These are phyloP conservation scores for Meda fulgida DNA, from an alignment of 2,797 vertebrate species.

Conservation along the genomic window DNA sequence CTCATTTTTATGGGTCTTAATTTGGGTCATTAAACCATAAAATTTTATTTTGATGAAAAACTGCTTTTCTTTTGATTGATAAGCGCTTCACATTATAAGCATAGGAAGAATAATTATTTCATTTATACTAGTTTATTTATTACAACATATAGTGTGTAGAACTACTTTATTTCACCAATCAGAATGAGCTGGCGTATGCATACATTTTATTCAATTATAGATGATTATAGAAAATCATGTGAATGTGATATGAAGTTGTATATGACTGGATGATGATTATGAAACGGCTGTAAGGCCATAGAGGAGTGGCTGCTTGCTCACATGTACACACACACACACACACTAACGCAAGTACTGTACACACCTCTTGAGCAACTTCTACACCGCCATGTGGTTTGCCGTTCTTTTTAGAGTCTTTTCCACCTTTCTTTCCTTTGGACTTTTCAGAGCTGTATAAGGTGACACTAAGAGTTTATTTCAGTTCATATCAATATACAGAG, in stretches of 20 bases:
- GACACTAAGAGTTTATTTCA: constrained; percentile 3
- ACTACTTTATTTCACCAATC: not conserved
- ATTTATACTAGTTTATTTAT: not conserved
- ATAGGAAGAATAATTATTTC: not conserved
- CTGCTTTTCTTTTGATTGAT: not conserved
- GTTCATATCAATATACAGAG: not conserved
- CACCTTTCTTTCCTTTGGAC: constrained; percentile 85
- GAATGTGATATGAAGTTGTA: not conserved
- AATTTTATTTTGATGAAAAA: not conserved
- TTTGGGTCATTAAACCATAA: not conserved
- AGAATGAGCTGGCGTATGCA: not conserved
- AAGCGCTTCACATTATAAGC: not conserved
- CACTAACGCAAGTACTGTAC: not conserved
- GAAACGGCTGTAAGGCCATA: not conserved
- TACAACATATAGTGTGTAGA: not conserved
- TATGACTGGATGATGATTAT: not conserved
- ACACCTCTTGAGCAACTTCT: constrained; percentile 77
- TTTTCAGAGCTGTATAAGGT: constrained; percentile 75
- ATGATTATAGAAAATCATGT: not conserved
- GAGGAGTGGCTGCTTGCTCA: not conserved
- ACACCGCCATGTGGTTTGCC: constrained; percentile 67
- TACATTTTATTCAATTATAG: not conserved
- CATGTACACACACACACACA: not conserved
- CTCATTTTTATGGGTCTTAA: too few relatives aligned
- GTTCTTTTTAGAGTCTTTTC: constrained; percentile 84